Conservation (phyloP, 2,888 invertebrate species). For the Osmoderma eremita region DNA sequence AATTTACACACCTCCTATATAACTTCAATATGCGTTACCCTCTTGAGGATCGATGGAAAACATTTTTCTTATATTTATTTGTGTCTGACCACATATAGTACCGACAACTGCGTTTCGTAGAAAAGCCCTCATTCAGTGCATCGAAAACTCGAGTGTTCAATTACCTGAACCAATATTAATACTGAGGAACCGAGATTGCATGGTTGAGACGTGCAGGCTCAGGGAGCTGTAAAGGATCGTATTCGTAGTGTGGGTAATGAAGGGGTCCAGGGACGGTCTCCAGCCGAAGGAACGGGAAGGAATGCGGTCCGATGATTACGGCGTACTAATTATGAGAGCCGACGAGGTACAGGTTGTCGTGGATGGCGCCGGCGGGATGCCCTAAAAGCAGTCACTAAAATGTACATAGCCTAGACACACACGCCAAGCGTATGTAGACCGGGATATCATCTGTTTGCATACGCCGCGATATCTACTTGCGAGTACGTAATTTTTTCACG, state of each 20-base stretch:
- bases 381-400: slow-evolving; percentile 33
- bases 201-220: not conserved
- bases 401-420: slow-evolving; percentile 1
- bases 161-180: slow-evolving; percentile 32
- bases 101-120: not conserved
- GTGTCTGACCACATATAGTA: not conserved
- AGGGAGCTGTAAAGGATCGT: not conserved
- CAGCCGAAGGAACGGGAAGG: slow-evolving; percentile 38
- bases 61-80: too few relatives aligned
- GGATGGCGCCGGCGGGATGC: slow-evolving; percentile 50
- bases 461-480: too few relatives aligned
- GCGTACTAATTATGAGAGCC: slow-evolving; percentile 51
- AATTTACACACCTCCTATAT: too few relatives aligned
- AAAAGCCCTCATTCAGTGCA: not conserved
- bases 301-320: slow-evolving; percentile 52
- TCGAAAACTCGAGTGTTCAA: slow-evolving; percentile 10
- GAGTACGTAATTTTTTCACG: too few relatives aligned
- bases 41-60: too few relatives aligned
- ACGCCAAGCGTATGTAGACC: not conserved
- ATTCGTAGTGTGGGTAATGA: slow-evolving; percentile 29
- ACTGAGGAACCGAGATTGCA: slow-evolving; percentile 4
- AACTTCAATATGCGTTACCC: too few relatives aligned
- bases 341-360: slow-evolving; percentile 52
- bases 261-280: slow-evolving; percentile 14
- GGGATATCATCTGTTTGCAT: too few relatives aligned